Conservation (phyloP, 2,113 vertebrate genomes). For the Nerophis lumbriciformis region DNA sequence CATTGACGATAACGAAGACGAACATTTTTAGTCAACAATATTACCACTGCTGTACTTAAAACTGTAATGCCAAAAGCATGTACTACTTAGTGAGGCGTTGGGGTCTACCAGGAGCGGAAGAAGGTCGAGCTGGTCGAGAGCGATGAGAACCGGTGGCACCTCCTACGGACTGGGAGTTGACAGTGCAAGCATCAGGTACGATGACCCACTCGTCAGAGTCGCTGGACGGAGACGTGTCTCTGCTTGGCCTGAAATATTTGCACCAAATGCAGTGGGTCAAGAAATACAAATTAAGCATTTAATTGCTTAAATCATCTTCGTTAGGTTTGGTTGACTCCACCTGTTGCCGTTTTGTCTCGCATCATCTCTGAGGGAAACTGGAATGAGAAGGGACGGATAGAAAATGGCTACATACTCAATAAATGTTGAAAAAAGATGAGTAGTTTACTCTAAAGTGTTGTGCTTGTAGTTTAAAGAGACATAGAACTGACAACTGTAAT, state of each 20-base stretch:
- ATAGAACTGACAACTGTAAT: too few relatives aligned
- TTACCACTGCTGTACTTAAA: too few relatives aligned
- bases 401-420: not conserved
- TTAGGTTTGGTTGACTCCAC: constrained; percentile 31
- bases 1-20: too few relatives aligned
- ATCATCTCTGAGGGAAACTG: constrained; percentile 76
- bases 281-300: not conserved
- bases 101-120: constrained; percentile 79
- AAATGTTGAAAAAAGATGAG: too few relatives aligned
- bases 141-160: constrained; percentile 74
- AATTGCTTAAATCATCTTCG: not conserved
- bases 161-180: constrained; percentile 77
- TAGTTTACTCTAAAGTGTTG: too few relatives aligned
- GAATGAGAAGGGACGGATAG: not conserved
- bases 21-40: too few relatives aligned
- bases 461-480: too few relatives aligned
- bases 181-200: constrained; percentile 67
- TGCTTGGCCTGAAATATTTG: constrained; percentile 66
- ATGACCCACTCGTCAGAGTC: constrained; percentile 78
- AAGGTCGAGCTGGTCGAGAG: constrained; percentile 80
- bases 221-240: constrained; percentile 72
- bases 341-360: constrained; percentile 68
- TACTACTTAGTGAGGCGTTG: constrained; percentile 66
- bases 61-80: not conserved
- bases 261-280: not conserved